Evolutionary conservation across 2,888 invertebrate species (phyloP).

Genomic region (Cosmopolites sordidus): DNA sequence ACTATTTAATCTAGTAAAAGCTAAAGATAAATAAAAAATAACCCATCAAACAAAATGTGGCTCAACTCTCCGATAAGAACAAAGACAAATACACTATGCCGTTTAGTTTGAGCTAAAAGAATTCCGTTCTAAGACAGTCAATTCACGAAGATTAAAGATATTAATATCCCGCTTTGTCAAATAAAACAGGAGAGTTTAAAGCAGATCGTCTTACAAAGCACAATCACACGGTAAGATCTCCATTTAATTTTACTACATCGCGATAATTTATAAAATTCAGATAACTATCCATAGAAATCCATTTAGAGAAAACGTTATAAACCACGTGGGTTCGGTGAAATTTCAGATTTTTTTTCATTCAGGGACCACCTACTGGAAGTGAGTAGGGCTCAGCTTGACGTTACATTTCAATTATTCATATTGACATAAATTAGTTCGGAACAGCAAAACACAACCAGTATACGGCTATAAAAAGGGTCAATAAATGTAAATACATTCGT

Average conservation of each 20-base stretch:
- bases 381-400: slow-evolving; percentile 14
- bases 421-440: slow-evolving; percentile 22
- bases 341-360: slow-evolving; percentile 1
- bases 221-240: slow-evolving; percentile 14
- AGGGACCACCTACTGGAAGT: background rate
- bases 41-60: too few species aligned
- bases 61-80: too few species aligned
- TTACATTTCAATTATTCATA: slow-evolving; percentile 25
- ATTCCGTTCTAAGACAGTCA: too few species aligned
- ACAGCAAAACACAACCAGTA: slow-evolving; percentile 8
- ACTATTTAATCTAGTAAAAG: too few species aligned
- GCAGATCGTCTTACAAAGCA: background rate
- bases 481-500: slow-evolving; percentile 3
- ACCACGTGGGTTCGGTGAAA: background rate
- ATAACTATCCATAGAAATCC: slow-evolving; percentile 12
- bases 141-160: too few species aligned
- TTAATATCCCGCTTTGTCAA: background rate
- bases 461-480: background rate
- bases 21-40: too few species aligned
- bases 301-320: background rate
- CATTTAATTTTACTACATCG: slow-evolving; percentile 12
- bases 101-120: too few species aligned
- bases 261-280: slow-evolving; percentile 22
- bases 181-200: background rate
- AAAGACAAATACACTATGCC: too few species aligned